Percentiles rank a stretch among this genome's conserved stretches.
phyloP scores from a whole-genome alignment of 2,113 vertebrate genomes.

The Lepus europaeus region DNA sequence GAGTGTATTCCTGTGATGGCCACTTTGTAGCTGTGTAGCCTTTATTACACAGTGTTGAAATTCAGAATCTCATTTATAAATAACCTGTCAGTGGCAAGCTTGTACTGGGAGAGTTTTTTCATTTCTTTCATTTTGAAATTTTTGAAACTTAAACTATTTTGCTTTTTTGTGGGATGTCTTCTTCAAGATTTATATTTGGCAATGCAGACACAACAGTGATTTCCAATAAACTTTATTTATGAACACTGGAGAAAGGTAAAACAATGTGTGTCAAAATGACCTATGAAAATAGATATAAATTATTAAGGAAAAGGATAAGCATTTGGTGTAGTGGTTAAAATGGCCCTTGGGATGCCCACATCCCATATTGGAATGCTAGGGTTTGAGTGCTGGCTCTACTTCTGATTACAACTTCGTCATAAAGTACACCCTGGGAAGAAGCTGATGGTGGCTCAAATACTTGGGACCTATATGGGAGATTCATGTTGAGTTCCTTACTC shows the following conservation, averaged over 20 bases:
- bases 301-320: not conserved
- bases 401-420: too few species aligned
- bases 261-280: not conserved
- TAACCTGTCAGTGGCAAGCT: not conserved
- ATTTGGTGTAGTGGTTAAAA: too few species aligned
- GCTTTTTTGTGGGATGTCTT: not conserved
- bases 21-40: rapidly evolving
- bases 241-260: not conserved
- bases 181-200: not conserved
- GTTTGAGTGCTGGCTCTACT: too few species aligned
- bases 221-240: too few species aligned
- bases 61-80: not conserved
- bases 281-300: conserved; percentile 1
- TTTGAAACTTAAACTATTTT: not conserved
- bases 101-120: not conserved
- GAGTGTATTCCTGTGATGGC: not conserved
- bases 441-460: too few species aligned
- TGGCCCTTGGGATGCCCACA: too few species aligned
- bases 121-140: not conserved
- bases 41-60: not conserved
- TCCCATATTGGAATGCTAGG: too few species aligned
- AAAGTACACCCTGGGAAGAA: too few species aligned
- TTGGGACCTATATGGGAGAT: too few species aligned
- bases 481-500: too few species aligned
- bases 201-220: not conserved